Conservation (phyloP, 2,113 vertebrate genomes). For the Odocoileus hemionus region DNA sequence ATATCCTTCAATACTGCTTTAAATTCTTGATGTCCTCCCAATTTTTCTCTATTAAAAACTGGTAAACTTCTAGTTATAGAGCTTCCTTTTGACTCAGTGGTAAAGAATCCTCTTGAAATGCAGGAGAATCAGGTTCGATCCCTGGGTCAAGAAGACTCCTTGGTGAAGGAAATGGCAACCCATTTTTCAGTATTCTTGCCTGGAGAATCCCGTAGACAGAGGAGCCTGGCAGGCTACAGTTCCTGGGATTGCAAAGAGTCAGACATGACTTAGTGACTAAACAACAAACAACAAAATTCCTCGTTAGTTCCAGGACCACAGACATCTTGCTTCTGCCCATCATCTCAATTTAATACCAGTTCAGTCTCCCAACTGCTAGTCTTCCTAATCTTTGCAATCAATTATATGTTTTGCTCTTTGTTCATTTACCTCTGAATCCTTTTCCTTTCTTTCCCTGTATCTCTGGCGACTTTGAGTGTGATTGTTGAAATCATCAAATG, state of each 20-base stretch:
- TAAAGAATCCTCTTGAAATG: background rate
- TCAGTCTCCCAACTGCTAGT: background rate
- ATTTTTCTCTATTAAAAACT: background rate
- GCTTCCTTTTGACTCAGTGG: background rate
- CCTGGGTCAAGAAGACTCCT: background rate
- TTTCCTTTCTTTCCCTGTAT: background rate
- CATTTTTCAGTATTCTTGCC: background rate
- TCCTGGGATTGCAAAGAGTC: background rate
- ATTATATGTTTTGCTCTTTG: background rate
- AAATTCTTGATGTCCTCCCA: background rate
- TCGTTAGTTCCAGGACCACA: background rate
- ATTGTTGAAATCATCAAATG: background rate
- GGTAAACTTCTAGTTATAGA: background rate
- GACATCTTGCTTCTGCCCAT: background rate
- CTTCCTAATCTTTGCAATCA: background rate
- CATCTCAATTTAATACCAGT: background rate
- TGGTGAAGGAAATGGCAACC: background rate
- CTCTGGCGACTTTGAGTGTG: background rate
- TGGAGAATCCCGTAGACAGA: background rate
- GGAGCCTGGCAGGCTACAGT: background rate
- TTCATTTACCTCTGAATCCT: background rate
- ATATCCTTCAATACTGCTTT: background rate
- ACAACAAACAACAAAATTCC: background rate
- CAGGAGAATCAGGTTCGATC: background rate
- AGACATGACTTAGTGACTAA: background rate